Base-by-base conservation (phyloP, 2,888 invertebrate species). In the Glaucopsyche alexis region DNA sequence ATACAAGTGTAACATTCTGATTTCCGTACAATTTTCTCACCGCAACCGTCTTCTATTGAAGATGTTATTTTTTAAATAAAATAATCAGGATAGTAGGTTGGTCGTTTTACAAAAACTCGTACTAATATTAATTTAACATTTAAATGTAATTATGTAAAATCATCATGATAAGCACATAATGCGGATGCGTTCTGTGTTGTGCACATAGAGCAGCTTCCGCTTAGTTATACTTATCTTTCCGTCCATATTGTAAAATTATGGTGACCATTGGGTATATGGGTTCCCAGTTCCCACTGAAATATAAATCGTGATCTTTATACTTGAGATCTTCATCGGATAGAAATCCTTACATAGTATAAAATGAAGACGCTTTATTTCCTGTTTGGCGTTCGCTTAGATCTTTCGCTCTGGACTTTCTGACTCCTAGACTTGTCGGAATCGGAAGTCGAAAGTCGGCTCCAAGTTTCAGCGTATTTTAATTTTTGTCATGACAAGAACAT, bases 121-220 rank as follows among this genome's bases (percentile, higher is more conserved):
- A 29, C 55, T 16, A 38, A 19, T 60, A 38, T 60, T 29, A 55
- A 29, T 29, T 29, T 29, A 55, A 19, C 13, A 60, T 60, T 13
- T 60, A 13, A 60, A 60, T 60, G 60, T 29, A 38, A 60, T 13
- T 55, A 55, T 55, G 2, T 60, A 29, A 1, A 29, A 60, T 60
- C 19, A 29, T 60, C 60, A 29, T 29, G 60, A 60, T 60, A 60
- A 29, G 29, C 29, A 7, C 29, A 13, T 29, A 60, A 67, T 42
- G 66, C 66, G 66, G 66, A 67, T 67, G 45, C 45, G 67, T 45
- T 67, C 42, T 67, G 67, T 42, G 42, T 45, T 42, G 45, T 67
- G 67, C 67, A 45, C 42, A 67, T 9, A 45, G 42, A 45, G 42
- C 67, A 42, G 45, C 67, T 67, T 45, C 66, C 42, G 66, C 14